Evolutionary conservation across 2,888 invertebrate species (phyloP).

Genomic region (Caenorhabditis becei): DNA sequence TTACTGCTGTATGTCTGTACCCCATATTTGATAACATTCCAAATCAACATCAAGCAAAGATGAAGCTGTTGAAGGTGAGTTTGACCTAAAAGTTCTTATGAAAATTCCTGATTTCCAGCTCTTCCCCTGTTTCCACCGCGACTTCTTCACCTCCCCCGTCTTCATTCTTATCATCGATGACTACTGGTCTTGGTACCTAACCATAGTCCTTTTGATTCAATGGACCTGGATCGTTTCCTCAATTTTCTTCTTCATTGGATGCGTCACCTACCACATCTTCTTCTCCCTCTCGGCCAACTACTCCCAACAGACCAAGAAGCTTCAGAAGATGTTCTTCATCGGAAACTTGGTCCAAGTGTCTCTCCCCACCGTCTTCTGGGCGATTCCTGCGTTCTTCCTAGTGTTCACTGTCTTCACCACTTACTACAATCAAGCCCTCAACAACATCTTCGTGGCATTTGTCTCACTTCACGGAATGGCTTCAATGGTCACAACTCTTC

Average conservation of each 20-base stretch:
- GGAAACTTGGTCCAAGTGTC: background rate
- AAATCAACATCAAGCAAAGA: background rate
- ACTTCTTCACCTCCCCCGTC: background rate
- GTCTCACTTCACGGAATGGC: background rate
- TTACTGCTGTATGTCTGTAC: background rate
- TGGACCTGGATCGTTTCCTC: background rate
- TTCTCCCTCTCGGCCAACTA: too few relatives aligned
- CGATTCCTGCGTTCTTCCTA: background rate
- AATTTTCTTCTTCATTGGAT: background rate
- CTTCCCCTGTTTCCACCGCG: background rate
- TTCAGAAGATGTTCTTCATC: background rate
- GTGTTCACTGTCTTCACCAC: background rate
- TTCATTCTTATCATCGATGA: background rate
- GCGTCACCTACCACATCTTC: background rate
- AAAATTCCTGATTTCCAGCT: background rate
- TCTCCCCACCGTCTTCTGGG: background rate
- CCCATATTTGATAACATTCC: background rate
- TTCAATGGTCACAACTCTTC: background rate
- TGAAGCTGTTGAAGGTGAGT: background rate
- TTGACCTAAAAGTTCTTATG: too few relatives aligned
- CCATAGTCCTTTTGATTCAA: too few relatives aligned
- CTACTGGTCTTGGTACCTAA: background rate
- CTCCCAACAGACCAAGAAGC: background rate
- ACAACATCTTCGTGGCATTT: background rate
- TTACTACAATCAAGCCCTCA: background rate